Base-by-base conservation (phyloP, 1,140 invertebrate genomes). In the Apolygus lucorum region DNA sequence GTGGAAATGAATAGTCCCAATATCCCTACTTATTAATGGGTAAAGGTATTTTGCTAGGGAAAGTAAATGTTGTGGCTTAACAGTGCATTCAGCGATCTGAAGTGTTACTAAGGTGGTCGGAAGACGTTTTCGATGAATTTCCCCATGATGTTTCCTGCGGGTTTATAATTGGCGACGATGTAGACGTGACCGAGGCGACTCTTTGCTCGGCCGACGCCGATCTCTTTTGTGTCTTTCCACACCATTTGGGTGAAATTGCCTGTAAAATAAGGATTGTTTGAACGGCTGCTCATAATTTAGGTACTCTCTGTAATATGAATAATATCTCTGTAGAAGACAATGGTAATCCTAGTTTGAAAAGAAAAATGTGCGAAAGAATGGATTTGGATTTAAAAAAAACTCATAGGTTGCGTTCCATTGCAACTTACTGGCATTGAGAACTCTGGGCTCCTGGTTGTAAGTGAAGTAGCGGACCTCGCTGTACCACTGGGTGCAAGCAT, bases 151-250 rank as follows among this genome's bases (percentile, higher is more conserved):
- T 95, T 95, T 0, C 93, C 93, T 2, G 91, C 86, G 0, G 93
- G 93, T 76, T 84, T 86, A 77, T 95, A 96, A 78, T 94, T 91
- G 24, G 88, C 89, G 0, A 95, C 92, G 0, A 94, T 88, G 73
- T 89, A 89, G 26, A 89, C 83, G 74, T 87, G 86, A 0, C 90
- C 90, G 69, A 86, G 86, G 63, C 83, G 82, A 68, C 84, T 84
- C 72, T 82, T 85, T 0, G 90, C 86, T 73, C 87, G 82, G 21
- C 89, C 93, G 1, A 94, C 86, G 0, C 93, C 93, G 0, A 95
- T 74, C 74, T 90, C 85, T 74, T 82, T 84, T 65, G 83, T 89
- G 25, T 85, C 86, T 74, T 86, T 87, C 92, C 93, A 96, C 17
- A 94, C 83, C 14, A 91, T 84, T 79, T 91, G 89, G 0, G 88